These are phyloP conservation scores for Dicyrtoma fusca DNA, from an alignment of 2,888 invertebrate genomes.

Conservation along the genomic window DNA sequence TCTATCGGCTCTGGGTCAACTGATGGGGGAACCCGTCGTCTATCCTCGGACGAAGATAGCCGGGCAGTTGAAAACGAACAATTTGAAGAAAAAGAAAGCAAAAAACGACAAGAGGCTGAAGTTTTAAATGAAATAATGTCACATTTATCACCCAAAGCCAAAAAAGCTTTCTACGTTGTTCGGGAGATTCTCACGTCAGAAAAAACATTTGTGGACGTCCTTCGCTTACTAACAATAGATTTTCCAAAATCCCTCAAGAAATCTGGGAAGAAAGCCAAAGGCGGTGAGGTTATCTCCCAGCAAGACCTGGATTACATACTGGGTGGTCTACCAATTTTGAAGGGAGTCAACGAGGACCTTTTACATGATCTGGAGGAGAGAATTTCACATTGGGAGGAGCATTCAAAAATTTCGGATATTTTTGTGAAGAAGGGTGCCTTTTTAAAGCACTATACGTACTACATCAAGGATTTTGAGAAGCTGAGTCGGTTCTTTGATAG, in stretches of 20 bases:
- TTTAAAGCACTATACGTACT: conserved; percentile 65
- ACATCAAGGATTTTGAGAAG: conserved; percentile 64
- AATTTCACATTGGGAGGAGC: conserved; percentile 62
- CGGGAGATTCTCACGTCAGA: conserved; percentile 65
- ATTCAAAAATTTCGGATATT: conserved; percentile 63
- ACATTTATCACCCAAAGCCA: conserved; percentile 53
- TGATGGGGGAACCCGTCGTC: too few relatives aligned
- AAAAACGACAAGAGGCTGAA: conserved; percentile 11
- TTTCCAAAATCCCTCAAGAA: conserved; percentile 61
- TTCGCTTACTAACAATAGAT: conserved; percentile 63
- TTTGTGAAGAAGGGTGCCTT: conserved; percentile 67
- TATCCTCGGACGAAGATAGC: conserved; percentile 14
- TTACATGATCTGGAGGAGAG: conserved; percentile 63
- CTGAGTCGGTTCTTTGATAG: conserved; percentile 63
- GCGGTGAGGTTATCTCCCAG: conserved; percentile 59
- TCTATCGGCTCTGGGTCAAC: too few relatives aligned
- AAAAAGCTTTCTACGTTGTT: conserved; percentile 63
- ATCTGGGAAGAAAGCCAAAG: conserved; percentile 57
- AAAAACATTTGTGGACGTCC: conserved; percentile 64
- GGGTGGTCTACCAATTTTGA: conserved; percentile 63
- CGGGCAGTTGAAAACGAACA: conserved; percentile 2
- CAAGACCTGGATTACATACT: conserved; percentile 63
- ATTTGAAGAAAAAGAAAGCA: background rate
- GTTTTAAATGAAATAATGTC: background rate
- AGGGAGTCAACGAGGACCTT: conserved; percentile 64